Evolutionary conservation across 2,113 vertebrate species (phyloP).

Genomic region (Muntiacus muntjak): DNA sequence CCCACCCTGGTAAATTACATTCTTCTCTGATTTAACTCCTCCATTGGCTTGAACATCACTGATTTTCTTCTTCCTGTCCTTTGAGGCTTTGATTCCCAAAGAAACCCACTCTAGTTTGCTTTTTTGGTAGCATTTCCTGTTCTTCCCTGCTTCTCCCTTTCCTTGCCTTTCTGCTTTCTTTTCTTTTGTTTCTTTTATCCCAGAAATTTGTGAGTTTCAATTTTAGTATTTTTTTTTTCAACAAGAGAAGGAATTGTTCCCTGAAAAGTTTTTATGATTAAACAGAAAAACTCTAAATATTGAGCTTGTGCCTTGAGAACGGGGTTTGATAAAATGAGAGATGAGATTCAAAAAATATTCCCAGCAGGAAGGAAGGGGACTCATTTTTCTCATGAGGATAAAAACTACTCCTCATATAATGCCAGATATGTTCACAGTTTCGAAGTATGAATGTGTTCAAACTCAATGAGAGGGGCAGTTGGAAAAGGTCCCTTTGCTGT

Average conservation of each 20-base stretch:
- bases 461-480: not conserved
- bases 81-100: not conserved
- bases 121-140: not conserved
- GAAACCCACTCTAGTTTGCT: not conserved
- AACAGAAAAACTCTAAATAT: not conserved
- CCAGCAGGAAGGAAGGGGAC: not conserved
- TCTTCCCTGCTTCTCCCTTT: not conserved
- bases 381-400: constrained; percentile 34
- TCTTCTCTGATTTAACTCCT: not conserved
- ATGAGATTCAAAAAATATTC: not conserved
- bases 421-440: constrained; percentile 56
- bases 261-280: not conserved
- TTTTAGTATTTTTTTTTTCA: constrained; percentile 23
- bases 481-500: constrained; percentile 34
- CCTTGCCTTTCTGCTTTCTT: not conserved
- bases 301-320: not conserved
- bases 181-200: not conserved
- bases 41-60: not conserved
- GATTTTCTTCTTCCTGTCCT: not conserved
- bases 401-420: constrained; percentile 15
- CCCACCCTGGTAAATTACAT: not conserved
- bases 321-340: not conserved
- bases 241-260: not conserved
- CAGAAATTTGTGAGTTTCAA: not conserved
- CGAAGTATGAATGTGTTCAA: constrained; percentile 61